Evolutionary conservation across 2,888 invertebrate species (phyloP).

Genomic region (Cephus pygmeus): DNA sequence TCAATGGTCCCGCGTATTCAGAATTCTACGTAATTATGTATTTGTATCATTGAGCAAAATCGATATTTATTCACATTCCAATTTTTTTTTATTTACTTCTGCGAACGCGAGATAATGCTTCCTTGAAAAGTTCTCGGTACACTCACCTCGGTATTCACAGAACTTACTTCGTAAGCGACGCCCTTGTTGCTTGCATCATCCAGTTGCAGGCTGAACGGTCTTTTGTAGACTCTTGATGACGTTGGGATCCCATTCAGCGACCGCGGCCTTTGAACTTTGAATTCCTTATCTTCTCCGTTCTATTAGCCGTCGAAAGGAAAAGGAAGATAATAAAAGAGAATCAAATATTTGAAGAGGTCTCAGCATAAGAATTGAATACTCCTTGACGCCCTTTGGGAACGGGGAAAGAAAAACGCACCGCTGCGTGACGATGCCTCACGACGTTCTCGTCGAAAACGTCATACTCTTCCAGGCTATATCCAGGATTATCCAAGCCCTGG

Average conservation of each 20-base stretch:
- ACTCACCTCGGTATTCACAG: neutral
- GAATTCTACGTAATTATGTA: neutral
- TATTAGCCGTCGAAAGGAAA: neutral
- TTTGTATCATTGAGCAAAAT: neutral
- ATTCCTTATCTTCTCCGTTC: neutral
- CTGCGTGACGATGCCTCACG: neutral
- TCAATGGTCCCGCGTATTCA: neutral
- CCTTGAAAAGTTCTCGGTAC: neutral
- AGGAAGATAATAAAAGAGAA: neutral
- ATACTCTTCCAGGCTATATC: slow-evolving; percentile 2
- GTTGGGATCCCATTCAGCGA: neutral
- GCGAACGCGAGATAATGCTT: neutral
- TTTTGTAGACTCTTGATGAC: neutral
- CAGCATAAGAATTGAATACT: neutral
- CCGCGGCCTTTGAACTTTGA: neutral
- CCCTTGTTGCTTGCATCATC: neutral
- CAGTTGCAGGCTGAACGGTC: neutral
- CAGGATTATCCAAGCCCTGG: slow-evolving; percentile 8
- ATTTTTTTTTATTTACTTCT: neutral
- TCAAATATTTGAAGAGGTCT: neutral
- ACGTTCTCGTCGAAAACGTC: slow-evolving; percentile 8
- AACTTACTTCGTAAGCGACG: neutral
- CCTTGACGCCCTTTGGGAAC: neutral
- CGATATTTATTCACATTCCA: neutral
- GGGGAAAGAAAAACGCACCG: neutral